A percentile compares a stretch with the other conserved stretches of the same genome.
Conservation (phyloP, 2,797 vertebrate genomes). For the Chaetophractus vellerosus region DNA sequence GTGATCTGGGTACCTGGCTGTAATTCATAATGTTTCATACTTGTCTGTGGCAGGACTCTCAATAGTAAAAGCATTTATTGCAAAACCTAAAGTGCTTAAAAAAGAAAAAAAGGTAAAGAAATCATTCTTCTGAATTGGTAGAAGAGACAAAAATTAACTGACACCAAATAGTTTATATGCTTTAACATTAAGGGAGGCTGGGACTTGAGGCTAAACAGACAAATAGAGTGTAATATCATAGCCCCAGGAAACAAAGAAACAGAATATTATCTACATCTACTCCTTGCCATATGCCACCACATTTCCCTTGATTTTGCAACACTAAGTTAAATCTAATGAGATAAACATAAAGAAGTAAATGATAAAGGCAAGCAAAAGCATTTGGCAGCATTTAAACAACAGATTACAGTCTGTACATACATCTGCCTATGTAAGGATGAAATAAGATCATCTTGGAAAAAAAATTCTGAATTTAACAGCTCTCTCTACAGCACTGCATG, state of each 20-base stretch:
- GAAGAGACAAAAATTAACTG: slow-evolving; percentile 40
- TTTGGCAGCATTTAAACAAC: neutral
- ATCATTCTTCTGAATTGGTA: neutral
- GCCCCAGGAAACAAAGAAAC: neutral
- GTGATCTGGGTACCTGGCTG: neutral
- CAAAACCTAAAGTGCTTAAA: neutral
- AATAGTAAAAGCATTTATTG: neutral
- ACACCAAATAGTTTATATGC: slow-evolving; percentile 1
- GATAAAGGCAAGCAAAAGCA: neutral
- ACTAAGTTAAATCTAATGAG: slow-evolving; percentile 63
- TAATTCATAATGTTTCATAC: neutral
- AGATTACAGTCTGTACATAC: neutral
- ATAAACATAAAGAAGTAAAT: slow-evolving; percentile 12
- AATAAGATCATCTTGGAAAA: neutral
- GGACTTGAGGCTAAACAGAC: slow-evolving; percentile 61
- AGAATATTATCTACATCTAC: slow-evolving; percentile 8
- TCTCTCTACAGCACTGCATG: neutral
- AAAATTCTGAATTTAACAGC: neutral
- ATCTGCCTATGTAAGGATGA: neutral
- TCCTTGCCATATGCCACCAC: neutral
- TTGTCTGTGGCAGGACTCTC: neutral
- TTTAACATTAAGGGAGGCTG: slow-evolving; percentile 35
- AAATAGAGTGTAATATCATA: neutral
- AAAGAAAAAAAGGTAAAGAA: slow-evolving; percentile 11
- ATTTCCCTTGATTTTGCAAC: slow-evolving; percentile 24